phyloP scores from a whole-genome alignment of 2,113 vertebrate genomes.

The Mus pahari region DNA sequence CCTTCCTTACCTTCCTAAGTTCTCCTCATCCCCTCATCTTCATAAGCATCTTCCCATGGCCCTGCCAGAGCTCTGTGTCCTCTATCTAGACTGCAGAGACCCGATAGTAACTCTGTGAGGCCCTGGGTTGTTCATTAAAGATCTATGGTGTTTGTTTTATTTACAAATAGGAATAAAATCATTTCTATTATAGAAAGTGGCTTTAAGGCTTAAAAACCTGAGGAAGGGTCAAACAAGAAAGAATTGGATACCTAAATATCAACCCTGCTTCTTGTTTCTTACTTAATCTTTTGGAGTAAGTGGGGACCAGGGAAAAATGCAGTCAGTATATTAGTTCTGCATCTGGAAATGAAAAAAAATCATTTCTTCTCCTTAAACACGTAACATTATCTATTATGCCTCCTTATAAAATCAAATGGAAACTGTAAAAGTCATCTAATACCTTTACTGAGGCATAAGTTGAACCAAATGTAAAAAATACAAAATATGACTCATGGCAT shows the following conservation, averaged over 20 bases:
- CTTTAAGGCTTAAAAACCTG: neutral
- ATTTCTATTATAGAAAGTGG: neutral
- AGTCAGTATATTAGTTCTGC: neutral
- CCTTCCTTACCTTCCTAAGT: neutral
- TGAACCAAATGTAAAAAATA: neutral
- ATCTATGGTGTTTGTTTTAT: neutral
- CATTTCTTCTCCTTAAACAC: neutral
- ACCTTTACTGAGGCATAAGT: neutral
- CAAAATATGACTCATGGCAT: neutral
- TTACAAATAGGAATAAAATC: neutral
- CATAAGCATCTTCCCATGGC: fast-evolving
- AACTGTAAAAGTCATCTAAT: neutral
- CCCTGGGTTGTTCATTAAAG: neutral
- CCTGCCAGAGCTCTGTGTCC: neutral
- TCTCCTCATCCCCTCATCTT: neutral
- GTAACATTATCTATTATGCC: neutral
- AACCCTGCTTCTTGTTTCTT: neutral
- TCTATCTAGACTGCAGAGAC: no score
- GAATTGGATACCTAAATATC: neutral
- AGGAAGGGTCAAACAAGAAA: neutral
- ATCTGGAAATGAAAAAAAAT: neutral
- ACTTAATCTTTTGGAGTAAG: neutral
- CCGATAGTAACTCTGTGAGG: no score
- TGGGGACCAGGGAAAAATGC: neutral
- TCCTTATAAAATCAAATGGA: neutral